Percentiles rank a stretch among this genome's conserved stretches.
These are phyloP conservation scores for Henricia sp. DNA, from an alignment of 53 echinoderm and acorn worm genomes.

Conservation along the genomic window DNA sequence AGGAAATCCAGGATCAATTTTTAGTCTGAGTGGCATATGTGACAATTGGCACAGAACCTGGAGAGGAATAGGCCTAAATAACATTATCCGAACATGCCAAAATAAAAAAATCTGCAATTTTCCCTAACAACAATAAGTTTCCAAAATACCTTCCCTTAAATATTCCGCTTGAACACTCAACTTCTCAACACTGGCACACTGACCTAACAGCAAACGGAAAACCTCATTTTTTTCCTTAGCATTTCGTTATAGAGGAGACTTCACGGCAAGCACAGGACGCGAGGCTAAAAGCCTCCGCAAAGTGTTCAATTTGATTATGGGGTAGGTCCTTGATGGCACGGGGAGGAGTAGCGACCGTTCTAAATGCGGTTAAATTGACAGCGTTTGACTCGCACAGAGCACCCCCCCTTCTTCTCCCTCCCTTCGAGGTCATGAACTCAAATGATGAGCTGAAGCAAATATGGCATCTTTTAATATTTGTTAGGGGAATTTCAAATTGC, in stretches of 20 bases:
- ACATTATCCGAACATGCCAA: too few species aligned
- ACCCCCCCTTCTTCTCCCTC: not conserved
- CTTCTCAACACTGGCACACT: not conserved
- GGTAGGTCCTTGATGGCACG: constrained; percentile 6
- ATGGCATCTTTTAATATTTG: too few species aligned
- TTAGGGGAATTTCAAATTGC: too few species aligned
- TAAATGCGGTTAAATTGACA: constrained; percentile 41
- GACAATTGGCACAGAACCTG: too few species aligned
- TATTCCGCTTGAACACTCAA: not conserved
- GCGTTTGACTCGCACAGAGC: constrained; percentile 32
- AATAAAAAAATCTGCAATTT: too few species aligned
- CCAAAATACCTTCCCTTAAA: not conserved
- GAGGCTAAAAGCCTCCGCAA: constrained; percentile 37
- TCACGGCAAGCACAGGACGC: not conserved
- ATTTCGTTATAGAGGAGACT: not conserved
- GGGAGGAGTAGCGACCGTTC: constrained; percentile 23
- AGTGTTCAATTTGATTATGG: constrained; percentile 57
- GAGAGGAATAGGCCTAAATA: too few species aligned
- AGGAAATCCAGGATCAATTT: too few species aligned
- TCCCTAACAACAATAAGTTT: not conserved
- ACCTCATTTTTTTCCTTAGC: not conserved
- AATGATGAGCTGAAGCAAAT: too few species aligned
- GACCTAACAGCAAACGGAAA: not conserved
- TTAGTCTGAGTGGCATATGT: too few species aligned
- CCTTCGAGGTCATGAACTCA: too few species aligned